Conservation (phyloP, 2,797 vertebrate species). For the Psittacula echo region DNA sequence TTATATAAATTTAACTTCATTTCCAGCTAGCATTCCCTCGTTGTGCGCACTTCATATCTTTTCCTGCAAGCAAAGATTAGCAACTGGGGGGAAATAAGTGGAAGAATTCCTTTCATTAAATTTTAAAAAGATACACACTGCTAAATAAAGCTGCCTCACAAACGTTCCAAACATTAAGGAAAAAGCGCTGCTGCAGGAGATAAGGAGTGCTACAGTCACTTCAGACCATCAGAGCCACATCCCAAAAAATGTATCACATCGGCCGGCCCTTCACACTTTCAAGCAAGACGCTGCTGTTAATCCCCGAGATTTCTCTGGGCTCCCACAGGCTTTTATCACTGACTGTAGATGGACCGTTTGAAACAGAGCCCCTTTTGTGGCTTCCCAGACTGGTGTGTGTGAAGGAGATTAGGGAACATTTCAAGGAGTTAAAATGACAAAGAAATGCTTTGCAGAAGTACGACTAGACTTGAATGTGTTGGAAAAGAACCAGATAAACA, state of each 20-base stretch:
- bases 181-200: fast-evolving
- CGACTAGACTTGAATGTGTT: fast-evolving
- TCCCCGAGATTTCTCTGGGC: background rate
- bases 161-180: fast-evolving
- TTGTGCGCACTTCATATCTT: fast-evolving
- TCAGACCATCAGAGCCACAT: fast-evolving
- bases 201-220: background rate
- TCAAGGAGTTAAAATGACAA: background rate
- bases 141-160: background rate
- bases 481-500: background rate
- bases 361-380: background rate
- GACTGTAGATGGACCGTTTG: background rate
- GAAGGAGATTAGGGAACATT: background rate
- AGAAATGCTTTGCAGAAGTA: background rate
- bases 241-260: background rate
- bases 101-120: background rate
- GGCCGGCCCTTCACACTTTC: background rate
- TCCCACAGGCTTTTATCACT: background rate
- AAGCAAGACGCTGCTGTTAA: background rate
- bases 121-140: background rate
- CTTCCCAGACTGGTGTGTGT: background rate
- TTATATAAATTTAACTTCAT: background rate
- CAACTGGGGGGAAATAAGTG: background rate
- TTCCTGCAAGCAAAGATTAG: background rate
- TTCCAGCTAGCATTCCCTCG: background rate